Percentiles rank a stretch among this genome's conserved stretches.
Conservation (phyloP, 92 coral and sea anemone species). For the Zoanthus sansibaricus region DNA sequence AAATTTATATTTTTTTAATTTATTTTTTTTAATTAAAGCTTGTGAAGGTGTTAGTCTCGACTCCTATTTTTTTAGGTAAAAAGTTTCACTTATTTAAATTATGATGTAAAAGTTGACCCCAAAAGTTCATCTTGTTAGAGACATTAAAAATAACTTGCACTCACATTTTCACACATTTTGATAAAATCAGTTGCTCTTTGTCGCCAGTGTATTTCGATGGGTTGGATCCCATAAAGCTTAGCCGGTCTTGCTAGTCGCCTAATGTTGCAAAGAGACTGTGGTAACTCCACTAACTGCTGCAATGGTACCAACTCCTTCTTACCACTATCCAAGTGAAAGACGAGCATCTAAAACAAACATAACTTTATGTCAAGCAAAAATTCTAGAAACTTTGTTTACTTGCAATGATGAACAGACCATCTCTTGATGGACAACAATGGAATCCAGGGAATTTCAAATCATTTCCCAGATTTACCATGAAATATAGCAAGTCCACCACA, state of each 20-base stretch:
- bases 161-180: not conserved
- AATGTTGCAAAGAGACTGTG: not conserved
- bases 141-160: too few species aligned
- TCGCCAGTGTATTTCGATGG: not conserved
- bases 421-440: too few species aligned
- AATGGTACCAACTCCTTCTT: not conserved
- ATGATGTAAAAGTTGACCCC: too few species aligned
- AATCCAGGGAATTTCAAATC: too few species aligned
- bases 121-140: too few species aligned
- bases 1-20: too few species aligned
- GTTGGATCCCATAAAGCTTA: constrained; percentile 21
- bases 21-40: too few species aligned
- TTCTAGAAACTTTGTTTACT: not conserved
- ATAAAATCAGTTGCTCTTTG: not conserved
- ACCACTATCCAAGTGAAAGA: constrained; percentile 11
- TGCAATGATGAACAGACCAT: not conserved
- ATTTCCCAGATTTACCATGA: too few species aligned
- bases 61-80: too few species aligned
- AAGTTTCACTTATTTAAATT: too few species aligned
- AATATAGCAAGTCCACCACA: too few species aligned
- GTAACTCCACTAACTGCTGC: not conserved
- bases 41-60: too few species aligned
- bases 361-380: not conserved
- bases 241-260: constrained; percentile 1
- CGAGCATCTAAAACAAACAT: not conserved